phyloP scores from a whole-genome alignment of 2,797 vertebrate genomes.

The Columba guinea region DNA sequence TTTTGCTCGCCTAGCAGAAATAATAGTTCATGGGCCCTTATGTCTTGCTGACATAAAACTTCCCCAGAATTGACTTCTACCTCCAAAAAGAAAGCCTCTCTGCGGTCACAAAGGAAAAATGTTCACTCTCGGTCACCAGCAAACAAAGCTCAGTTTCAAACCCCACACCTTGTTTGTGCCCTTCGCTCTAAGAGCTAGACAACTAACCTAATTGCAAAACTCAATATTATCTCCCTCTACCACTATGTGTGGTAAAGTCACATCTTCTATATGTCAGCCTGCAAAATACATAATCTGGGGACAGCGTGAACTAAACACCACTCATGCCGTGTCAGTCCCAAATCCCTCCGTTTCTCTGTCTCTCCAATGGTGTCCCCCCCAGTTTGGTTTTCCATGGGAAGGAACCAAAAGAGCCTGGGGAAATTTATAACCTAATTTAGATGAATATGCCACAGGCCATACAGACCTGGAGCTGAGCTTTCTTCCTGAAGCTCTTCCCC shows the following conservation, averaged over 20 bases:
- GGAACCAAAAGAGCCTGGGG: neutral
- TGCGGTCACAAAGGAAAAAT: neutral
- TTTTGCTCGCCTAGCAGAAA: neutral
- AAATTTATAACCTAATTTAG: neutral
- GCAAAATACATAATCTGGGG: neutral
- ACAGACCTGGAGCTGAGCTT: neutral
- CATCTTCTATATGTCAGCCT: neutral
- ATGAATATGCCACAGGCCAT: neutral
- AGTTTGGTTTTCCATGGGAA: neutral
- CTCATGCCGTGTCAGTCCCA: fast-evolving
- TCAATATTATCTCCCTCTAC: neutral
- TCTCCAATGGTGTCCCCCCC: neutral
- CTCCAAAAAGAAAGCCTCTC: neutral
- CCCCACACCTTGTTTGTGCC: neutral
- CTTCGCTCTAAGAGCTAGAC: neutral
- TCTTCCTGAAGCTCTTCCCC: neutral
- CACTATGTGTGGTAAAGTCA: neutral
- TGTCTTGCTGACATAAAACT: neutral
- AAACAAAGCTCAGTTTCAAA: neutral
- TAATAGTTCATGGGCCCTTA: neutral
- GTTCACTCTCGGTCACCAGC: neutral
- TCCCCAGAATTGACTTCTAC: neutral
- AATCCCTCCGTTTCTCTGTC: neutral
- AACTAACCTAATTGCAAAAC: neutral
- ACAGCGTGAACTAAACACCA: neutral